These are phyloP conservation scores for Saimiri boliviensis DNA, from an alignment of 2,113 vertebrate species.

Conservation along the genomic window DNA sequence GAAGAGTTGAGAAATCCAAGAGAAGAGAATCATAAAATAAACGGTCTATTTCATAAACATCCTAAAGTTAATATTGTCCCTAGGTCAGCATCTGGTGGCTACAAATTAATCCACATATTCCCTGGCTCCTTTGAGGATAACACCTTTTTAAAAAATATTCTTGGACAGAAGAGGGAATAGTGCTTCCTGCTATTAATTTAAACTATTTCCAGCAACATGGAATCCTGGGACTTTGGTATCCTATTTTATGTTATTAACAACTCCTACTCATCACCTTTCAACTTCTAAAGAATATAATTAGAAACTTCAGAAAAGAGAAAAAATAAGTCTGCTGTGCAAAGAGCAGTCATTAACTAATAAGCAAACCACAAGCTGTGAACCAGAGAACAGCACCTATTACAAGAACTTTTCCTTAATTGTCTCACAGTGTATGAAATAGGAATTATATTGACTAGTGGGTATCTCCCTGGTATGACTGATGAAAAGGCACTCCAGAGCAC, in stretches of 20 bases:
- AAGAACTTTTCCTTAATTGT: neutral
- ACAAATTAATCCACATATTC: neutral
- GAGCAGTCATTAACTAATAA: neutral
- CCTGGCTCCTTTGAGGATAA: neutral
- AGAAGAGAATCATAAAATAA: neutral
- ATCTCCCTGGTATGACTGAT: neutral
- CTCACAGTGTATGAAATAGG: neutral
- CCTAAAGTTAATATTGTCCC: neutral
- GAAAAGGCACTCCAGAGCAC: neutral
- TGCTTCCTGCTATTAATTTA: neutral
- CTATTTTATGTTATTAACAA: neutral
- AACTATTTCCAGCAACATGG: neutral
- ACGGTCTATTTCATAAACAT: neutral
- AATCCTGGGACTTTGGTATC: neutral
- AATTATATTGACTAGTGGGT: neutral
- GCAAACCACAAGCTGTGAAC: neutral
- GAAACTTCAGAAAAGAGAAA: neutral
- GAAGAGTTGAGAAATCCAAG: neutral
- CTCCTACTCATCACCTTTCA: neutral
- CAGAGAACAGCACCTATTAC: neutral
- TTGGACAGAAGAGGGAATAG: neutral
- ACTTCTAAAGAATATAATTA: neutral
- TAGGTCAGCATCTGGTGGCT: neutral
- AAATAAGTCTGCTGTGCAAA: neutral
- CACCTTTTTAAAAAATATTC: neutral